Conservation (phyloP, 2,797 vertebrate genomes). For the Pelodytes ibericus region DNA sequence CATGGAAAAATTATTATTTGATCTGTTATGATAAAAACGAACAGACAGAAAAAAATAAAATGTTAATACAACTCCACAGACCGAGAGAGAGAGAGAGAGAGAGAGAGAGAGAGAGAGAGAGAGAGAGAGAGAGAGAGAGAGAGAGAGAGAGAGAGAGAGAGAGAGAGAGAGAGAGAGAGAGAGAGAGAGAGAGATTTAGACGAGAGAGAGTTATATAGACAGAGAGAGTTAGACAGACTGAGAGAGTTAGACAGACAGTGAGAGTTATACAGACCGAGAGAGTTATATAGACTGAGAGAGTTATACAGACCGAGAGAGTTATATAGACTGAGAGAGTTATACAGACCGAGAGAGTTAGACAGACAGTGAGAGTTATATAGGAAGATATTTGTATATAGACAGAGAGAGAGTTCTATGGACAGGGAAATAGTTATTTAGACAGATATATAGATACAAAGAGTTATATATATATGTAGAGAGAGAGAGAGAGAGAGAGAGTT, state of each 20-base stretch:
- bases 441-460: background rate
- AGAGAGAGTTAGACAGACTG: background rate
- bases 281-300: too few species aligned
- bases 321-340: background rate
- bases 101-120: slow-evolving; percentile 4
- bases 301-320: background rate
- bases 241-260: too few species aligned
- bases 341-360: background rate
- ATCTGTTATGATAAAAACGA: too few species aligned
- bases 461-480: background rate
- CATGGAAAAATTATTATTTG: too few species aligned
- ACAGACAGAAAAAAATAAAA: too few species aligned
- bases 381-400: too few species aligned
- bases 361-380: too few species aligned
- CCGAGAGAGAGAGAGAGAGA: slow-evolving; percentile 1
- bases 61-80: too few species aligned
- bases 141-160: slow-evolving; percentile 7
- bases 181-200: slow-evolving; percentile 2
- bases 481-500: background rate
- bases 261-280: too few species aligned
- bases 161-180: slow-evolving; percentile 1
- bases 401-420: background rate
- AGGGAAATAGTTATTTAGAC: background rate
- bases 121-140: background rate
- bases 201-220: background rate